Evolutionary conservation across 2,797 vertebrate genomes (phyloP), one percentile per base, ranked within the genome.

Genomic region (Cuniculus paca): DNA sequence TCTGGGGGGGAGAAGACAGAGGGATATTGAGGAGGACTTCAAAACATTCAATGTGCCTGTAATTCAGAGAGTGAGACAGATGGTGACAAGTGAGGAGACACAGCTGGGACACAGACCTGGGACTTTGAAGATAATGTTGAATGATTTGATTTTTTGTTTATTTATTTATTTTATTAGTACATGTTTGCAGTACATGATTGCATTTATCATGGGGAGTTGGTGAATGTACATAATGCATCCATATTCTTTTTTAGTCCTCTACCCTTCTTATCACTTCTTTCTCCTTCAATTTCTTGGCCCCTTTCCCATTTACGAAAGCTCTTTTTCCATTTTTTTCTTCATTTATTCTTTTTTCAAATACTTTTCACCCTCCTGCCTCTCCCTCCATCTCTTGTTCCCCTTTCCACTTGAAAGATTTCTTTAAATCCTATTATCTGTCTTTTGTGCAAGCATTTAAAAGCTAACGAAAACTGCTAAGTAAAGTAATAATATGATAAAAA

Each of bases 371-470:
- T n/a, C 52, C 52, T 42, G 22, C 26, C 12, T 13, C 24, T 45
- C 72, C 42, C 42, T 17, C 6, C 1, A 45, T 75, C 11, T 28
- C 70, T 16, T 48, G 28, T 16, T 31, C 26, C 42, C 72, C 14
- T 75, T 75, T 75, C 26, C 72, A 75, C 26, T 48, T 31, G 24
- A 31, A 75, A 28, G 42, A 45, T 74, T 74, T 48, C 72, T 48
- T 16, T 75, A 48, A 2, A 17, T 28, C 13, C 42, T 48, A 17
- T 75, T 31, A 48, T 31, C 42, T 16, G 17, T 48, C 72, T 75
- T 75, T 88, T 17, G 90, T 72, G 36, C 17, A 26, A 95, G 26
- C 19, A 63, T 28, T 96, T 45, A 52, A 91, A 90, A 92, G 2
- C 48, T 58, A 88, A 75, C 77, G 19, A 87, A 94, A 93, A 74